Base-by-base conservation (phyloP, 2,113 vertebrate species). In the Passer montanus region DNA sequence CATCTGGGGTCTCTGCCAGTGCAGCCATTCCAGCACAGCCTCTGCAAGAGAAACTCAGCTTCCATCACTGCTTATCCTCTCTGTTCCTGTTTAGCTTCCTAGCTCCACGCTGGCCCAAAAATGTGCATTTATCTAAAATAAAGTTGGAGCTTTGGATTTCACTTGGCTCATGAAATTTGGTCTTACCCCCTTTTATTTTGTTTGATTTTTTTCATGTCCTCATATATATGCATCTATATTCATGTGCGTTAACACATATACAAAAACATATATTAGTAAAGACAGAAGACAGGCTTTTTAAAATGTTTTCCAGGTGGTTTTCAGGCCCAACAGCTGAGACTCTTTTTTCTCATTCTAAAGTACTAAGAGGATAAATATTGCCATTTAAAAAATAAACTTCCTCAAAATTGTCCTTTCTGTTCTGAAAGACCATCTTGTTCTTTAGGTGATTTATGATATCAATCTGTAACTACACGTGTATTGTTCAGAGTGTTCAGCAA, bases 401-500 rank as follows among this genome's bases (percentile, higher is more conserved):
- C 94, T 97, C 67, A 83, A 93, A 97, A 96, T 94, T 93, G 86
- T 95, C 72, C 80, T 91, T 64, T 96, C 87, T 90, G 72, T 79
- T 96, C 89, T 94, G 82, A 97, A 97, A 93, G 96, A 92, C 77
- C 86, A 0, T 89, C 91, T 94, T 97, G 95, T 96, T 95, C 97
- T 93, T 88, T 47, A 52, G 76, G 74, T 89, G 86, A 95, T 97
- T 96, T 91, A 96, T 95, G 90, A 37, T 69, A 95, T 47, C 93
- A 84, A 8, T 81, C 89, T 88, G 95, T 95, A 94, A 93, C 81
- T 91, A 69, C 88, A 82, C 0, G 5, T 53, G 52, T 70, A 92
- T 90, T 94, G 91, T 94, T 94, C 75, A 94, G 88, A 94, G 93
- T 84, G 95, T 96, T 97, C 96, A 70, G 94, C 95, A 97, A 97